Percentiles rank a stretch among this genome's conserved stretches.
These are phyloP conservation scores for Numenius phaeopus DNA, from an alignment of 2,797 vertebrate genomes.

Conservation along the genomic window DNA sequence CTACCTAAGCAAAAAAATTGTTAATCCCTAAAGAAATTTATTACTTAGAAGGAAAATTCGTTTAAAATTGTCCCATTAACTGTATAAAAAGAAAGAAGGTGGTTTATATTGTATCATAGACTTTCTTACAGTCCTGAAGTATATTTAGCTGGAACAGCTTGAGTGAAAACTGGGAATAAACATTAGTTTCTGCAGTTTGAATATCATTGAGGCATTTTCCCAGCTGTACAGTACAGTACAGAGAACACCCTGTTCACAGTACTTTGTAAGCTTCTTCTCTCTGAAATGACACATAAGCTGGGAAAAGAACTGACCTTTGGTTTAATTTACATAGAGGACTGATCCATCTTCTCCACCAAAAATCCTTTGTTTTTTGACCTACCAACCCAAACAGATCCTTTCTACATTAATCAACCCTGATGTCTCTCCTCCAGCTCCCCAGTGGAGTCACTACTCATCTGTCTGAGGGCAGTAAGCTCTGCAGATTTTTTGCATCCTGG, in stretches of 20 bases:
- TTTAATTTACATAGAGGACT: neutral
- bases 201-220: constrained; percentile 1
- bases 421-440: neutral
- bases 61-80: constrained; percentile 31
- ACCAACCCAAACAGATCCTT: neutral
- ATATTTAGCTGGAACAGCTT: constrained; percentile 11
- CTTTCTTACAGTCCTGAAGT: neutral
- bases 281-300: constrained; percentile 5
- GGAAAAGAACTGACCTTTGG: neutral
- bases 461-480: neutral
- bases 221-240: neutral
- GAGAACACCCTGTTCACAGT: neutral
- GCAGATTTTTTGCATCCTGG: neutral
- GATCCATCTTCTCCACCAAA: neutral
- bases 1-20: constrained; percentile 32
- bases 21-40: constrained; percentile 16
- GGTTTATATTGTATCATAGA: neutral
- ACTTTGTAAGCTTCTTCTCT: neutral
- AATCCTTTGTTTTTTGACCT: neutral
- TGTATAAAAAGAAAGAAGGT: constrained; percentile 6
- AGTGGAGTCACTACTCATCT: neutral
- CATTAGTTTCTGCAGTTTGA: constrained; percentile 22
- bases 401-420: neutral
- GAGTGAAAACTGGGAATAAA: constrained; percentile 20
- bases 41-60: constrained; percentile 15